Evolutionary conservation across 2,797 vertebrate genomes (phyloP), one percentile per base, ranked within the genome.

Genomic region (Tympanoctomys barrerae): DNA sequence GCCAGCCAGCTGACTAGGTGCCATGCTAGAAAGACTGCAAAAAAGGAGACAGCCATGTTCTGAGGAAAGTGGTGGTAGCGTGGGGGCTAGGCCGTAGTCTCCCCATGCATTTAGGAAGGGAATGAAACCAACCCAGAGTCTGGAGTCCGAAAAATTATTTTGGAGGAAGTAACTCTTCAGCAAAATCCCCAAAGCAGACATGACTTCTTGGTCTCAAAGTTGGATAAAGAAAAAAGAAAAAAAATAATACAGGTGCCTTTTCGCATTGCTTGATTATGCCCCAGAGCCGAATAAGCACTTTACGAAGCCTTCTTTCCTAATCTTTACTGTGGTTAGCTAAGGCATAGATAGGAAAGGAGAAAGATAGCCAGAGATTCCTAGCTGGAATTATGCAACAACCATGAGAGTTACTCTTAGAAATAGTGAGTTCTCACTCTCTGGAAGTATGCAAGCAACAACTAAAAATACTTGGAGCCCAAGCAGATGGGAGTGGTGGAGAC

Each of bases 61-160:
- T 42, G 22, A 42, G 18, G 49, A 91, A 77, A 26, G 13, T 28
- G n/a, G 70, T 24, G 21, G 21, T 19, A 31, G n/a, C 22, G 33
- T 21, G n/a, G 12, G 52, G 31, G 13, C 7, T 24, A n/a, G 82
- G 21, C 26, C 33, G 24, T 3, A 19, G 19, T 18, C 7, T 14
- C 18, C 0, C 6, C 5, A 9, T 1, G 1, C 6, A 7, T 8
- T 5, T 7, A 57, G 33, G 12, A 31, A 78, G 28, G 31, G 28
- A 57, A 66, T 14, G 2, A 33, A 82, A 52, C 22, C 0, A 31
- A 19, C 5, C 19, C 26, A 46, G 36, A 3, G 22, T 46, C 39
- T n/a, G 52, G 14, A 54, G 57, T 21, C 57, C 9, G 22, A 31
- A 83, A 82, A 14, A n/a, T 7, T 28, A 62, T 79, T 28, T 28